Base-by-base conservation (phyloP, 2,113 vertebrate species). In the Misgurnus mizolepis region DNA sequence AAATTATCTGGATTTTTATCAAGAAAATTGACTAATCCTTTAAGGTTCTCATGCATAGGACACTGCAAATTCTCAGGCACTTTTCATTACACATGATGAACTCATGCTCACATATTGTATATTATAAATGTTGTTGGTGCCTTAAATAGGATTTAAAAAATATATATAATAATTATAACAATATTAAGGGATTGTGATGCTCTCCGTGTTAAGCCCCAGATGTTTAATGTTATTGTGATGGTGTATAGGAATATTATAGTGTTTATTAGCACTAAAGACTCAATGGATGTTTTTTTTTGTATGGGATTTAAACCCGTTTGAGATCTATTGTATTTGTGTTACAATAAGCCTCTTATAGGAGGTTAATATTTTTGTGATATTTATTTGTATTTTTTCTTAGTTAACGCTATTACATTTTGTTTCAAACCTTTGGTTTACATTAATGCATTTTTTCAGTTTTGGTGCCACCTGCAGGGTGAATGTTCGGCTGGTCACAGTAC, bases 381-480 rank as follows among this genome's bases (percentile, higher is more conserved):
- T 86, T 86, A 84, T 34, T 84, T 60, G 34, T 81, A 70, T 77
- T 50, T 64, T 50, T 76, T 6, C 43, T 34, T 34, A 34, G 27
- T 34, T 22, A 75, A 68, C 58, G 65, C 65, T 41, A 67, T 50
- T 18, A 39, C 12, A 17, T 12, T 1, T 56, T 64, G 7, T 79
- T 67, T 56, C 0, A 17, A 71, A 72, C 49, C 11, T 72, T 58
- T 15, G 7, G 17, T 7, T 34, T 14, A 27, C 39, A 7, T 58
- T 41, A n/a, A 7, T 62, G n/a, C 45, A 18, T 22, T 55, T 12
- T 4, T 56, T 11, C 18, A 7, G 0, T 74, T 72, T 27, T 80
- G 61, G 67, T 74, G 75, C 74, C 79, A 84, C 71, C 69, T 81
- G 1, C 56, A 6, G 56, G 1, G 47, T 7, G 12, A 80, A 14